phyloP scores from a whole-genome alignment of 2,113 vertebrate species.

The Daphoenositta chrysoptera region DNA sequence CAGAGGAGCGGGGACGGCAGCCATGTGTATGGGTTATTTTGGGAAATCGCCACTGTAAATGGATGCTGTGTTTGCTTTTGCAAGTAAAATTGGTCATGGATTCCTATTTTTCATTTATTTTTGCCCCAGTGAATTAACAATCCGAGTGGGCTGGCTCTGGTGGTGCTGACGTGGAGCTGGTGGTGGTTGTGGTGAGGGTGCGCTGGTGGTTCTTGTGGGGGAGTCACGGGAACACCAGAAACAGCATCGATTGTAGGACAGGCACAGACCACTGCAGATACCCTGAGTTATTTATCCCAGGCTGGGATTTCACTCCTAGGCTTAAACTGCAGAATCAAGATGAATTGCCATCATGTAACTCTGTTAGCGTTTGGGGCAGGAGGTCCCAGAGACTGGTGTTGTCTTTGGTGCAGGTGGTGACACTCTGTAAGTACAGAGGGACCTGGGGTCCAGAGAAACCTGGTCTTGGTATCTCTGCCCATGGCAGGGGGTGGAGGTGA shows the following conservation, averaged over 20 bases:
- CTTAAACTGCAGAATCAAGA: neutral
- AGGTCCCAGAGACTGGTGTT: neutral
- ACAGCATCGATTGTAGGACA: accelerated
- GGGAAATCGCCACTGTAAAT: neutral
- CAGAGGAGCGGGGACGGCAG: neutral
- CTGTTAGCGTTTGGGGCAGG: neutral
- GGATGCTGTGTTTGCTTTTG: neutral
- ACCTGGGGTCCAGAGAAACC: neutral
- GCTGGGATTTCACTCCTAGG: neutral
- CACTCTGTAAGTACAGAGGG: neutral
- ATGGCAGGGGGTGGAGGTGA: neutral
- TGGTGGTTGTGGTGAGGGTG: neutral
- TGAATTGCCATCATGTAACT: accelerated
- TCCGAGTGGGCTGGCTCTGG: neutral
- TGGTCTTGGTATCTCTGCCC: neutral
- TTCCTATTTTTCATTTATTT: neutral
- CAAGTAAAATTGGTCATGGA: neutral
- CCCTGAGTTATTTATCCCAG: accelerated
- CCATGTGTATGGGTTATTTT: neutral
- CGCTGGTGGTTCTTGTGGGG: accelerated
- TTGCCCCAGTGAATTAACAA: neutral
- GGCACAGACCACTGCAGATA: neutral
- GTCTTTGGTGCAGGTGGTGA: neutral
- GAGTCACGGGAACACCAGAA: accelerated
- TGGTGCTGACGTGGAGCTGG: neutral